Conservation (phyloP, 1,140 invertebrate genomes). For the Maniola jurtina region DNA sequence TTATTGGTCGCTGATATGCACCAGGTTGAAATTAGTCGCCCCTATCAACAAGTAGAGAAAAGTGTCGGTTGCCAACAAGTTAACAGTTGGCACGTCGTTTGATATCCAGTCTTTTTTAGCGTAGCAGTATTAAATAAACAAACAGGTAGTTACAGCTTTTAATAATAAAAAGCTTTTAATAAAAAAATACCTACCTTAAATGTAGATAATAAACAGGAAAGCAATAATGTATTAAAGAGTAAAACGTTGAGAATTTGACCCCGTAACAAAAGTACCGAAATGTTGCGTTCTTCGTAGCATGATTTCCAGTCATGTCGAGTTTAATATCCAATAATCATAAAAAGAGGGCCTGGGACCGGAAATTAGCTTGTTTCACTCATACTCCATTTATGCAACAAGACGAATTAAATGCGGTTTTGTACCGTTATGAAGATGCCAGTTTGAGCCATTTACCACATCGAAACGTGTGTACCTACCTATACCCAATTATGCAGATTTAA, state of each 20-base stretch:
- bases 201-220: slow-evolving; percentile 1
- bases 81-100: too few relatives aligned
- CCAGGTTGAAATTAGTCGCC: too few relatives aligned
- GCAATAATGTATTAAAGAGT: neutral
- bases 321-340: slow-evolving; percentile 59
- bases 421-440: slow-evolving; percentile 59
- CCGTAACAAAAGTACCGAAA: slow-evolving; percentile 24
- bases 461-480: slow-evolving; percentile 34
- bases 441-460: slow-evolving; percentile 35
- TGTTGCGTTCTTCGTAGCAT: slow-evolving; percentile 24
- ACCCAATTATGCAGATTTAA: slow-evolving; percentile 19
- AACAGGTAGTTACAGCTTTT: neutral
- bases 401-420: slow-evolving; percentile 61
- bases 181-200: neutral
- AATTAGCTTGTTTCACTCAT: slow-evolving; percentile 65
- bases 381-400: slow-evolving; percentile 56
- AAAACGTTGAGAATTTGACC: slow-evolving; percentile 6
- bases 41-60: too few relatives aligned
- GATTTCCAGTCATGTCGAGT: slow-evolving; percentile 32
- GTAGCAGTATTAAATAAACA: neutral
- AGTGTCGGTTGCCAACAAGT: too few relatives aligned
- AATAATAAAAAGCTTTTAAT: neutral
- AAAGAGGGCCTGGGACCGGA: slow-evolving; percentile 55
- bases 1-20: too few relatives aligned
- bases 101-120: too few relatives aligned